A percentile compares a stretch with the other conserved stretches of the same genome.
Conservation (phyloP, 2,888 invertebrate species). For the Pyrrhosoma nymphula region DNA sequence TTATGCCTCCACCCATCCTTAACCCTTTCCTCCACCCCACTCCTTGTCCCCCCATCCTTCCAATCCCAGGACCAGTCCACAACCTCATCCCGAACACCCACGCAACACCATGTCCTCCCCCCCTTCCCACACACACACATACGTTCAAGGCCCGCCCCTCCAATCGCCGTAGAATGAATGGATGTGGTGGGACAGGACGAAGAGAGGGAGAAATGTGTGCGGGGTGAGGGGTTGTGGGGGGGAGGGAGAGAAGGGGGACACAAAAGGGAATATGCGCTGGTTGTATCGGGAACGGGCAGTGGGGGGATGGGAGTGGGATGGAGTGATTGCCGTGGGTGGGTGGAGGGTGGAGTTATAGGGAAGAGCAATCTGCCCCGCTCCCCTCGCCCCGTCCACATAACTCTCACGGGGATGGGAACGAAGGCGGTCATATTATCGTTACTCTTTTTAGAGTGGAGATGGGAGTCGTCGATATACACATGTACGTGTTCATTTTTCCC, state of each 20-base stretch:
- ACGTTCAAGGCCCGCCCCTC: neutral
- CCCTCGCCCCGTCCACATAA: neutral
- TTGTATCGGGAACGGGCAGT: slow-evolving; percentile 20
- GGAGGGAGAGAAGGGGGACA: neutral
- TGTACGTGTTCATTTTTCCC: neutral
- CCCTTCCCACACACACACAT: neutral
- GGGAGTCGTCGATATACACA: neutral
- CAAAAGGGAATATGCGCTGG: neutral
- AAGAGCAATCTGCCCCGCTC: slow-evolving; percentile 6
- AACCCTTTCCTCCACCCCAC: neutral
- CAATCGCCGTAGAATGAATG: slow-evolving; percentile 41
- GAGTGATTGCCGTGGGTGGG: neutral
- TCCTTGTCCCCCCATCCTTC: neutral
- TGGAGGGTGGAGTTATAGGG: too few relatives aligned
- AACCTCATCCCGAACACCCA: neutral
- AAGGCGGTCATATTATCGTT: slow-evolving; percentile 3
- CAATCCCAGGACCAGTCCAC: too few relatives aligned
- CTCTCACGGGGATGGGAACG: neutral
- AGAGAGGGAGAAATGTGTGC: neutral
- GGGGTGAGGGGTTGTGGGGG: too few relatives aligned
- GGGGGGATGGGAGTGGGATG: neutral
- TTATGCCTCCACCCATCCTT: neutral
- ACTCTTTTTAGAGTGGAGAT: neutral
- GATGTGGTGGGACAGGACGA: neutral
- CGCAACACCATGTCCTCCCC: neutral